phyloP scores from a whole-genome alignment of 2,113 vertebrate genomes.

The Microcebus jonahi region DNA sequence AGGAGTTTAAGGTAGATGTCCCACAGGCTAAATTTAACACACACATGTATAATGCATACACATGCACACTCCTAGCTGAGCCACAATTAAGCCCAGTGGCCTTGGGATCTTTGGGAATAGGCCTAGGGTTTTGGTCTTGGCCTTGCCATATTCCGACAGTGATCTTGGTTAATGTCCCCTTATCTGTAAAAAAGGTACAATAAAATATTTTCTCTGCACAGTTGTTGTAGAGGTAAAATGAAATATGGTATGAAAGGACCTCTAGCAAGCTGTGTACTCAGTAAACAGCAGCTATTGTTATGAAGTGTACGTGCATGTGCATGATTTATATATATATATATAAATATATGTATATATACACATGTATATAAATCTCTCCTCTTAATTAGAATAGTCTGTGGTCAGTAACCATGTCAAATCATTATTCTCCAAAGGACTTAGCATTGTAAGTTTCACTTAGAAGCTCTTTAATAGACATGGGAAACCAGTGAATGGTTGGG shows the following conservation, averaged over 20 bases:
- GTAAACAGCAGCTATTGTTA: neutral
- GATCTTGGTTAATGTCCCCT: neutral
- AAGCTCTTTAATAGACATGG: neutral
- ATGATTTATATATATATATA: too few species aligned
- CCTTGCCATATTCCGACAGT: neutral
- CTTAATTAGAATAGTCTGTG: neutral
- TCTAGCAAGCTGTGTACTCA: accelerated
- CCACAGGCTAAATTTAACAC: neutral
- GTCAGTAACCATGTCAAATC: neutral
- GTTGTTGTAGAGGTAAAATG: neutral
- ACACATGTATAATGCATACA: neutral
- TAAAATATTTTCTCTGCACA: neutral
- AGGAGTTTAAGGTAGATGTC: neutral
- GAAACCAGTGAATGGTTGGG: neutral
- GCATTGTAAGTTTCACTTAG: neutral
- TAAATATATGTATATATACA: accelerated
- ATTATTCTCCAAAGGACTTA: neutral
- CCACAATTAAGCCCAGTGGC: neutral
- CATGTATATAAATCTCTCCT: neutral
- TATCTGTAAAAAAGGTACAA: neutral
- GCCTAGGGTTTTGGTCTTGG: neutral
- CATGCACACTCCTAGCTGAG: neutral
- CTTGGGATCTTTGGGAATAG: neutral
- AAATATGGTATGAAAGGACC: neutral
- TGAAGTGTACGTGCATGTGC: accelerated